Evolutionary conservation across 2,888 invertebrate species (phyloP).

Genomic region (Eledone cirrhosa): DNA sequence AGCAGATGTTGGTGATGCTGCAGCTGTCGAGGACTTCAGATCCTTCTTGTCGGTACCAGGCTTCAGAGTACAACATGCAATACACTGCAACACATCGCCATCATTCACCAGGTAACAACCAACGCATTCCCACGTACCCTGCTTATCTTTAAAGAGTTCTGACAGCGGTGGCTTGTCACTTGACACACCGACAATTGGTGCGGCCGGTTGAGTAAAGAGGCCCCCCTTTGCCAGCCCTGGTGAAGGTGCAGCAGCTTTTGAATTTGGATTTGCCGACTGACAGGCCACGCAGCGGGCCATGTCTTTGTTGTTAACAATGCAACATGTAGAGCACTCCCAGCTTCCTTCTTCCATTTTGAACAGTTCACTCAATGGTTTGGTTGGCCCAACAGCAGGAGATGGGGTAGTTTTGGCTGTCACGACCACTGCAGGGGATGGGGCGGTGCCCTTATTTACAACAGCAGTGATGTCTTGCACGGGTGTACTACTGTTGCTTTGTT

Average conservation of each 20-base stretch:
- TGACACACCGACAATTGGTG: not conserved
- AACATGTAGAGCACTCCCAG: conserved; percentile 36
- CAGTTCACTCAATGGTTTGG: no score
- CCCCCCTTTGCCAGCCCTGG: no score
- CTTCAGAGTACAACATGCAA: conserved; percentile 58
- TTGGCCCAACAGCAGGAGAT: no score
- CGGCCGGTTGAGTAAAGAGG: no score
- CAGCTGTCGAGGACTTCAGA: conserved; percentile 32
- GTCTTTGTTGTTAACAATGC: conserved; percentile 71
- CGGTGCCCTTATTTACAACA: not conserved
- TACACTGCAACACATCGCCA: conserved; percentile 49
- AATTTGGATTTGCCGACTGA: conserved; percentile 56
- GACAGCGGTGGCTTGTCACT: conserved; percentile 42
- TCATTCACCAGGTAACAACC: conserved; percentile 74
- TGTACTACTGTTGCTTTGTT: not conserved
- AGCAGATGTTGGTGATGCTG: conserved; percentile 23
- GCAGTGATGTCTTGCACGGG: not conserved
- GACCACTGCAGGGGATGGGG: conserved; percentile 6
- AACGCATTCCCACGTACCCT: conserved; percentile 76
- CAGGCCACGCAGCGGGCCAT: conserved; percentile 59
- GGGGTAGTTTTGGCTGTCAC: not conserved
- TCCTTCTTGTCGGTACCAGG: conserved; percentile 56
- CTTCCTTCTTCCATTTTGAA: not conserved
- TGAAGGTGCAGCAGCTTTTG: not conserved
- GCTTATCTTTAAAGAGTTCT: conserved; percentile 70